Conservation (phyloP, 2,797 vertebrate genomes). For the Esox lucius region DNA sequence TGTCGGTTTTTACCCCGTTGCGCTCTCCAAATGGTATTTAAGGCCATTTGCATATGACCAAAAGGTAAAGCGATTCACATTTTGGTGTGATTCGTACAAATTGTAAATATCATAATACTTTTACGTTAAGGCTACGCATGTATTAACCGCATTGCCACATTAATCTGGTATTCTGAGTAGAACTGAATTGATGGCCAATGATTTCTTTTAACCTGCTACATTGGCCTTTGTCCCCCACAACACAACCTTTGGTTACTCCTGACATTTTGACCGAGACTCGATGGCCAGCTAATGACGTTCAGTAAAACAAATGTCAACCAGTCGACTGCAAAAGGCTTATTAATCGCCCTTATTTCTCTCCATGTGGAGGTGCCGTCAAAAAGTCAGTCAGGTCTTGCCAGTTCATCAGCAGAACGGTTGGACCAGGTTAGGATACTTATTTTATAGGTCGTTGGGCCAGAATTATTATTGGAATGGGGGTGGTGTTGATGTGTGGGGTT, state of each 20-base stretch:
- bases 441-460: not conserved
- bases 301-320: conserved; percentile 3
- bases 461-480: not conserved
- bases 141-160: not conserved
- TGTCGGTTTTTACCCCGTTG: not conserved
- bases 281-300: not conserved
- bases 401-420: not conserved
- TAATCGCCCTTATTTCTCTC: not conserved
- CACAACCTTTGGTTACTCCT: not conserved
- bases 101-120: not conserved
- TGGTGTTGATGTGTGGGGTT: conserved; percentile 1
- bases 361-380: no score
- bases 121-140: not conserved
- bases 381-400: not conserved
- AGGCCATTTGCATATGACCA: no score
- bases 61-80: no score
- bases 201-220: not conserved
- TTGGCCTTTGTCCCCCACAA: not conserved
- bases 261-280: not conserved
- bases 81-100: not conserved
- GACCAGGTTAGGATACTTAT: not conserved
- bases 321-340: not conserved
- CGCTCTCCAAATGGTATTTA: not conserved
- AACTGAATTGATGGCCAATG: not conserved
- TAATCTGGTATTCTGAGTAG: not conserved